phyloP scores from a whole-genome alignment of 2,113 vertebrate genomes.

The Periophthalmus modestus region DNA sequence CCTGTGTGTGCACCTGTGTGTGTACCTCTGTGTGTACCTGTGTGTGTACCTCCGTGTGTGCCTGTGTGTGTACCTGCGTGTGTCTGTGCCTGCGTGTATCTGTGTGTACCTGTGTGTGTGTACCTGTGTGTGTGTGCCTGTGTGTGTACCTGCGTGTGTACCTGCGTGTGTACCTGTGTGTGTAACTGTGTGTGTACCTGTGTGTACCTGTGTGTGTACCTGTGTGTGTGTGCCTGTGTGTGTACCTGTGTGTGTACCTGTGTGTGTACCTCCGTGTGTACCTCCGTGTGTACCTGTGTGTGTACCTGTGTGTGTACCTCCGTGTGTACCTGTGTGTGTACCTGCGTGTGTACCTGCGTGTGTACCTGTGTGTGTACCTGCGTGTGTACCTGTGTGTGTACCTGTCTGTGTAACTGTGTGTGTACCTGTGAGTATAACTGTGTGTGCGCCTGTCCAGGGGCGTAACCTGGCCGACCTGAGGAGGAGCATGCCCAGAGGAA shows the following conservation, averaged over 20 bases:
- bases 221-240: neutral
- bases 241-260: neutral
- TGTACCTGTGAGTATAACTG: neutral
- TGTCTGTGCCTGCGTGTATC: too few relatives aligned
- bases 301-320: neutral
- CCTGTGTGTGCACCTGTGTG: too few relatives aligned
- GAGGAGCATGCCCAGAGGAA: conserved; percentile 91
- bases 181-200: neutral
- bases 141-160: neutral
- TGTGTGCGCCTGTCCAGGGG: conserved; percentile 77
- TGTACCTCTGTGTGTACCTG: too few relatives aligned
- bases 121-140: neutral
- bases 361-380: too few relatives aligned
- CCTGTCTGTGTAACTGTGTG: conserved; percentile 3
- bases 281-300: neutral
- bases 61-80: too few relatives aligned
- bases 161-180: neutral
- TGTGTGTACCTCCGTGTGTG: neutral
- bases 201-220: too few relatives aligned
- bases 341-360: neutral
- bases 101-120: neutral
- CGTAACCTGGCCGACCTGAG: conserved; percentile 96
- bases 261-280: too few relatives aligned
- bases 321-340: neutral
- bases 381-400: neutral